Evolutionary conservation across 2,888 invertebrate genomes (phyloP).

Genomic region (Meliscaeva auricollis): DNA sequence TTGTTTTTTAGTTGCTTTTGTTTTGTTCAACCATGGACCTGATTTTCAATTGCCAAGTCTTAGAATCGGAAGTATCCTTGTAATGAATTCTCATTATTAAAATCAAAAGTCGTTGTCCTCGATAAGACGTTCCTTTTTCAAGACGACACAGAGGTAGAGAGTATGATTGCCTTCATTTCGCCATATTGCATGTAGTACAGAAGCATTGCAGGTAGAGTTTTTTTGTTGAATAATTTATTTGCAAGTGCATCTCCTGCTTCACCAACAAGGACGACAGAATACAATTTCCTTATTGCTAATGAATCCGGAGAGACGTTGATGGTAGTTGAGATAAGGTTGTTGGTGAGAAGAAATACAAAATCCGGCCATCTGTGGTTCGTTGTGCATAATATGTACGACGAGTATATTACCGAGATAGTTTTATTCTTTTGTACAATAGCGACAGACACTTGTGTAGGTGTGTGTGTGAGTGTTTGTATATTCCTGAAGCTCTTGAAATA

Average conservation of each 20-base stretch:
- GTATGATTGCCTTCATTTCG: neutral
- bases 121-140: slow-evolving; percentile 20
- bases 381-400: slow-evolving; percentile 17
- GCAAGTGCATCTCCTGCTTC: slow-evolving; percentile 36
- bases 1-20: neutral
- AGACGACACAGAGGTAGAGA: neutral
- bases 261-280: slow-evolving; percentile 40
- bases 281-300: slow-evolving; percentile 66
- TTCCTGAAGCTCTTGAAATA: neutral
- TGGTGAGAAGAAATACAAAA: slow-evolving; percentile 42
- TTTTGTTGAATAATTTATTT: slow-evolving; percentile 65
- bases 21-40: neutral
- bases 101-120: slow-evolving; percentile 59
- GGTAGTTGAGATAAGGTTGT: slow-evolving; percentile 40
- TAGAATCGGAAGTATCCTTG: slow-evolving; percentile 38
- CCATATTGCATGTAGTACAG: slow-evolving; percentile 5
- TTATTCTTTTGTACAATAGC: slow-evolving; percentile 8
- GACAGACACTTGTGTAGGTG: neutral
- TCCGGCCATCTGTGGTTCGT: slow-evolving; percentile 48
- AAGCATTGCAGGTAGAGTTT: slow-evolving; percentile 33
- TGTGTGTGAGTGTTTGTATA: neutral
- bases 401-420: slow-evolving; percentile 12
- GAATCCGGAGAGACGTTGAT: slow-evolving; percentile 50
- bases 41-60: slow-evolving; percentile 45
- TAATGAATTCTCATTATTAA: slow-evolving; percentile 60